Evolutionary conservation across 2,888 invertebrate genomes (phyloP), one percentile per base, ranked within the genome.

Genomic region (Oxyscelio sp.): DNA sequence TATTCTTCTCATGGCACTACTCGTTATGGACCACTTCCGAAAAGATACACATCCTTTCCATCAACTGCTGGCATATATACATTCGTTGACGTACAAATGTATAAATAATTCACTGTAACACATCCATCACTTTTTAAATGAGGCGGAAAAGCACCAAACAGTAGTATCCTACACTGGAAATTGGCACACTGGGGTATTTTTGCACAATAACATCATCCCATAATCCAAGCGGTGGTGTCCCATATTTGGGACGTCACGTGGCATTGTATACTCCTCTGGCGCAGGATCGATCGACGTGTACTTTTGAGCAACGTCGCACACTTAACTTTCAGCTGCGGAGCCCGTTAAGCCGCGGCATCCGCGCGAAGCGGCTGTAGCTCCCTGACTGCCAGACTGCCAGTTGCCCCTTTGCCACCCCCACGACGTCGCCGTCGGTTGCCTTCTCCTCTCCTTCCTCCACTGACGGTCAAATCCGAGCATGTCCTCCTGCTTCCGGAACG

Each of bases 301-400:
- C 52, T 54, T 54, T n/a, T 54, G 54, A 4, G 50, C 50, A 22
- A 19, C 9, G 27, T 59, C 58, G 61, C n/a, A 11, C 63, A 27
- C 15, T 58, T 38, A 22, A 58, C 71, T 71, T n/a, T 48, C 45
- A n/a, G 34, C 17, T 24, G 43, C 15, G 8, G 11, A 38, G 22
- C 21, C 65, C 38, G 45, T 19, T 56, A 66, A 83, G 81, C 89
- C 84, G 85, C 79, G 85, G 85, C 87, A 87, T 87, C 92, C 92
- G 92, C 90, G 86, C 92, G 59, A 90, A 79, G 90, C 92, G 92
- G 90, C 92, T 89, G 89, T 88, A 90, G 89, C 91, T 89, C 92
- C 90, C 91, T 92, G 92, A 93, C 93, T 93, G 93, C n/a, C n/a
- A n/a, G n/a, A n/a, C n/a, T n/a, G n/a, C n/a, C n/a, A n/a, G n/a